phyloP scores from a whole-genome alignment of 2,113 vertebrate species.

The Marcusenius ussheri region DNA sequence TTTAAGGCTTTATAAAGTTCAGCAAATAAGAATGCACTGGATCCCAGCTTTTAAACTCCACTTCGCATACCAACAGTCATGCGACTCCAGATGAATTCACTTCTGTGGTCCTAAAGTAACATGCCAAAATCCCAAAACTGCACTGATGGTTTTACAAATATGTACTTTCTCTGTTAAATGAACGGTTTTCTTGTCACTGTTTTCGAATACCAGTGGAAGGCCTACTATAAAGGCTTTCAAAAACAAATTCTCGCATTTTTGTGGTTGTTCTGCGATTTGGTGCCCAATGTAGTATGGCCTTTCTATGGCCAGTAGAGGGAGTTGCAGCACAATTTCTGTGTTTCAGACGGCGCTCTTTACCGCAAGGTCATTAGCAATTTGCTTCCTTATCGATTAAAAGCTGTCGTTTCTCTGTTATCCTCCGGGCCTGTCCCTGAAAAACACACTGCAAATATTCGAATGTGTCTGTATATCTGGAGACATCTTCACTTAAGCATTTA shows the following conservation, averaged over 20 bases:
- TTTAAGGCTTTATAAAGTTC: neutral
- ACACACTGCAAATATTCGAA: neutral
- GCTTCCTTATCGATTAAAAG: neutral
- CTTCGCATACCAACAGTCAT: neutral
- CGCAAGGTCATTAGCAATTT: neutral
- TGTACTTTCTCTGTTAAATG: neutral
- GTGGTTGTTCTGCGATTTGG: neutral
- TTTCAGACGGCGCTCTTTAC: neutral
- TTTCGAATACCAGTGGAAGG: neutral
- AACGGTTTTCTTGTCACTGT: neutral
- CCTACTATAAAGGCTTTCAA: neutral
- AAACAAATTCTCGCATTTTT: neutral
- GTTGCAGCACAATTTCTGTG: neutral
- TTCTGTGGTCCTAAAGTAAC: neutral
- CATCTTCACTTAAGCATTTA: neutral
- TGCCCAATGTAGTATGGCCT: neutral
- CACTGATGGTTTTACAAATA: neutral
- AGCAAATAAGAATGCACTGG: neutral
- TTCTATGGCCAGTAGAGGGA: neutral
- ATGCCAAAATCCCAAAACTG: neutral
- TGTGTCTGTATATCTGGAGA: neutral
- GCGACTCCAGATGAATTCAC: neutral
- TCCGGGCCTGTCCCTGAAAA: neutral
- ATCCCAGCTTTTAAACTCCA: neutral
- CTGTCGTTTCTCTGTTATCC: neutral